These are phyloP conservation scores for Drosophila nigritarsus DNA, from an alignment of 2,888 invertebrate species.

Conservation along the genomic window DNA sequence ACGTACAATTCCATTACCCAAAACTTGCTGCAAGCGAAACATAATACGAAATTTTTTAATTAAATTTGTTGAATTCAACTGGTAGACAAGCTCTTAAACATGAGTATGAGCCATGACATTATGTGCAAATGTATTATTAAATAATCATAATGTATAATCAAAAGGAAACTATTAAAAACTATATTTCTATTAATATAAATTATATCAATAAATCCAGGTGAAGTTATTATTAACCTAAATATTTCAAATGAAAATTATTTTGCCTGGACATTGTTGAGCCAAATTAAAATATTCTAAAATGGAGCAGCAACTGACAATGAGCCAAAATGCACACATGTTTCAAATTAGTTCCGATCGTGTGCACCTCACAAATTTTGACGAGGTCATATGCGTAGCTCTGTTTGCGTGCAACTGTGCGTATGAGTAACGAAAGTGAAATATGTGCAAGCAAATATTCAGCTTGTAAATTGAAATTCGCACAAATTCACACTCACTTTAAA, in stretches of 20 bases:
- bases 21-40: conserved; percentile 19
- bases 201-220: background rate
- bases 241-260: background rate
- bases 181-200: background rate
- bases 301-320: background rate
- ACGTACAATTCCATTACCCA: conserved; percentile 20
- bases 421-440: conserved; percentile 28
- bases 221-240: background rate
- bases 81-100: background rate
- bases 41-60: conserved; percentile 53
- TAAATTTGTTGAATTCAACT: conserved; percentile 50
- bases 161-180: background rate
- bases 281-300: background rate
- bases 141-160: background rate
- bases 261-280: background rate
- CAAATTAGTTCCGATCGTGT: background rate
- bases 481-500: conserved; percentile 20
- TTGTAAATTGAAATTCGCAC: conserved; percentile 25
- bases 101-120: background rate
- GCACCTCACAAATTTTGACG: conserved; percentile 1
- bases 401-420: conserved; percentile 33
- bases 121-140: background rate
- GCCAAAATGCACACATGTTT: background rate
- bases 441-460: background rate
- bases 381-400: conserved; percentile 13